A percentile compares a stretch with the other conserved stretches of the same genome.
Conservation (phyloP, 1,140 invertebrate species). For the Anastrepha ludens region DNA sequence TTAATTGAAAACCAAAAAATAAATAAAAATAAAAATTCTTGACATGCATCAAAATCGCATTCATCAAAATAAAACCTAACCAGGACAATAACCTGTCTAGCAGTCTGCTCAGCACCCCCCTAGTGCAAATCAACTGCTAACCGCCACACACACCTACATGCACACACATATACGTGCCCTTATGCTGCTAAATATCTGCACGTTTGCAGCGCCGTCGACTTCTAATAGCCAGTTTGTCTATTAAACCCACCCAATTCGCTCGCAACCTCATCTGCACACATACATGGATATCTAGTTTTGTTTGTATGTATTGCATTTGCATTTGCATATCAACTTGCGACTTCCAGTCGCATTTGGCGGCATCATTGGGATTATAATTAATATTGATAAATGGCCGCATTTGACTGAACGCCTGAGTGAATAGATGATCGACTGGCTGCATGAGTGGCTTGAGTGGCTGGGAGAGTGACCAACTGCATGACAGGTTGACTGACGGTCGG, state of each 20-base stretch:
- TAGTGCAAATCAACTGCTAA: no score
- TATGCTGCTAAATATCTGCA: neutral
- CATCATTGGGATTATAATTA: conserved; percentile 50
- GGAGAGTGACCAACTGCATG: conserved; percentile 17
- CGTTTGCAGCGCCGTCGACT: neutral
- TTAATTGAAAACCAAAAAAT: neutral
- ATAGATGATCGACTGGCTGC: conserved; percentile 36
- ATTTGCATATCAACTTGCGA: conserved; percentile 7
- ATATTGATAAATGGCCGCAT: conserved; percentile 49
- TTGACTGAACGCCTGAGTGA: conserved; percentile 40
- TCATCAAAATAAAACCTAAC: conserved; percentile 9
- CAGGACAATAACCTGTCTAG: conserved; percentile 27
- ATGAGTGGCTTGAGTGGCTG: neutral
- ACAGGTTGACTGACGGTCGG: neutral
- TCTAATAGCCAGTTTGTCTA: conserved; percentile 30
- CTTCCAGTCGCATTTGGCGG: conserved; percentile 39
- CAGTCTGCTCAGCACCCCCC: neutral
- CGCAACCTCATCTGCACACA: neutral
- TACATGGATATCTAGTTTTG: neutral
- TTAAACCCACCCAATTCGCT: conserved; percentile 4
- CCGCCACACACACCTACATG: neutral
- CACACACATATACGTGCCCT: neutral
- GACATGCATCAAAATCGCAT: neutral
- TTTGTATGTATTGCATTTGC: neutral
- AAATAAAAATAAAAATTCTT: neutral